These are phyloP conservation scores for Leptonema lineaticorne DNA, from an alignment of 1,140 invertebrate genomes.

Conservation along the genomic window DNA sequence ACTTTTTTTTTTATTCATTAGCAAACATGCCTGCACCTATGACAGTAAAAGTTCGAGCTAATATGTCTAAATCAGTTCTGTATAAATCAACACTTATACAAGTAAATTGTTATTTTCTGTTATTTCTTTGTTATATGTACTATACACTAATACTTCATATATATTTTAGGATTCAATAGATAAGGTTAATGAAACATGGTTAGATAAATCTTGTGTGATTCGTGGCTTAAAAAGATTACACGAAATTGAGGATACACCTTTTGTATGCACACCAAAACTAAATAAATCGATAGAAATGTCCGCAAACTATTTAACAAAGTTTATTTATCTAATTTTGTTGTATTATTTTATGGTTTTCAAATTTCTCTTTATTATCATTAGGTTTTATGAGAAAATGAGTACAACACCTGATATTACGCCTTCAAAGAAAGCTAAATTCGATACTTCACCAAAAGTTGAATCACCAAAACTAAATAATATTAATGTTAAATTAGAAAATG, in stretches of 20 bases:
- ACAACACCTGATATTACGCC: conserved; percentile 43
- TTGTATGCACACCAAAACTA: conserved; percentile 54
- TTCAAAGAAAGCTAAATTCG: conserved; percentile 45
- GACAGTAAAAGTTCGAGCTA: conserved; percentile 51
- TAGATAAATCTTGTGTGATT: conserved; percentile 47
- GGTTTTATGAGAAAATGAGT: conserved; percentile 33
- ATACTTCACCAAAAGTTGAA: not conserved
- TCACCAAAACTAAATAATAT: conserved; percentile 4
- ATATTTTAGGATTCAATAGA: conserved; percentile 50
- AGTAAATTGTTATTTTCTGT: conserved; percentile 40
- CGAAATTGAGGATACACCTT: conserved; percentile 52
- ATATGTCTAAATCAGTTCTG: conserved; percentile 48
- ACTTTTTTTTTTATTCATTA: no score
- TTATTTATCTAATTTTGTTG: not conserved
- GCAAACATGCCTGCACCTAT: conserved; percentile 50
- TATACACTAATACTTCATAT: not conserved
- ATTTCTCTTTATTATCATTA: not conserved
- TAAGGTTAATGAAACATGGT: conserved; percentile 55
- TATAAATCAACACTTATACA: conserved; percentile 56
- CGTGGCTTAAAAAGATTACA: conserved; percentile 50
- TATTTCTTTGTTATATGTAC: not conserved
- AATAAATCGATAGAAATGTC: conserved; percentile 31
- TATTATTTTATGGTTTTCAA: not conserved
- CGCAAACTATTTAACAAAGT: not conserved
- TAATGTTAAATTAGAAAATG: conserved; percentile 43